A percentile compares a stretch with the other conserved stretches of the same genome.
Evolutionary conservation across 2,113 vertebrate genomes (phyloP).

Genomic region (Heterotilapia buettikoferi): DNA sequence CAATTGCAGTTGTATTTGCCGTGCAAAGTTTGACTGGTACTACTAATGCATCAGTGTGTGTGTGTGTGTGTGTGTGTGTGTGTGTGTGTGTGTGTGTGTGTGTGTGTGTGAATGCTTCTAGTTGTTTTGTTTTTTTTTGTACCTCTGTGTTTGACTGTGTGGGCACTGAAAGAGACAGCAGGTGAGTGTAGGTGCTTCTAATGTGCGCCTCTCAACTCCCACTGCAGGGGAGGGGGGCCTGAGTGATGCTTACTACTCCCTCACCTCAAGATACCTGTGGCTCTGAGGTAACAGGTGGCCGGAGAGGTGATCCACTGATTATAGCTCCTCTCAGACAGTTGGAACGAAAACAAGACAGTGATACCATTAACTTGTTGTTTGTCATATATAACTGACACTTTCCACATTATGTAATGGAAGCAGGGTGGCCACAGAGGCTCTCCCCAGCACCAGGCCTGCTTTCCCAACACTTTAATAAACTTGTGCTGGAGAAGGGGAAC

Average conservation of each 20-base stretch:
- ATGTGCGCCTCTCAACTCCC: background rate
- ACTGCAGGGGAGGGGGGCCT: background rate
- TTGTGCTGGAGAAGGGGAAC: background rate
- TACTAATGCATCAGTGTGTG: background rate
- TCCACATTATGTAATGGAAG: background rate
- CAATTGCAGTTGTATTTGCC: background rate
- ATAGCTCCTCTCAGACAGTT: background rate
- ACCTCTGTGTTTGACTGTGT: background rate
- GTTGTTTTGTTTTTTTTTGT: background rate
- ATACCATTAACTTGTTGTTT: background rate
- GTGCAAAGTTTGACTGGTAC: background rate
- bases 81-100: background rate
- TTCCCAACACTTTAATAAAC: background rate
- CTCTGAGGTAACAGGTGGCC: conserved; percentile 56
- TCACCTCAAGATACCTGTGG: conserved; percentile 32
- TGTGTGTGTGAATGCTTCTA: background rate
- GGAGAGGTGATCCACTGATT: conserved; percentile 12
- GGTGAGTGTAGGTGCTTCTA: background rate
- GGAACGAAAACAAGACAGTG: background rate
- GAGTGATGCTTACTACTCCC: background rate
- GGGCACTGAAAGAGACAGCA: background rate
- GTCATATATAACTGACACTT: background rate
- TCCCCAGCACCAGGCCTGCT: background rate
- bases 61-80: background rate
- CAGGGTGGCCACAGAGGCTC: background rate